Base-by-base conservation (phyloP, 2,797 vertebrate genomes). In the Myoxocephalus aenaeus region DNA sequence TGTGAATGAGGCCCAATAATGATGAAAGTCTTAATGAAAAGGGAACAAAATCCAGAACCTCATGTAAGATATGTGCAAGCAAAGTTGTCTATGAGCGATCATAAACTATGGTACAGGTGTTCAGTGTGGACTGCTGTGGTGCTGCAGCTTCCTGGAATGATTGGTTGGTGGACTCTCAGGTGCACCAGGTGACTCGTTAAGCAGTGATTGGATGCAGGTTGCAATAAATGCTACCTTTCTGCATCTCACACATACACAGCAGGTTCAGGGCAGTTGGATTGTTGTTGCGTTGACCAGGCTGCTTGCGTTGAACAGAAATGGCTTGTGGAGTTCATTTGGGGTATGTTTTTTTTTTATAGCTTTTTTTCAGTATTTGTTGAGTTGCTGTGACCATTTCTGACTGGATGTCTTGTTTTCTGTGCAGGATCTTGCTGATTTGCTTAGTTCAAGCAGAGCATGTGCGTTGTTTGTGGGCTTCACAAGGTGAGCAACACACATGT, bases 251-350 rank as follows among this genome's bases (percentile, higher is more conserved):
- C 32, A 27, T 1, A 20, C 17, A 72, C 67, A 81, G 54, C 29
- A 29, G 74, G 25, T 38, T 65, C 42, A 15, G 51, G 25, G 44
- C 3, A 15, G 63, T 29, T 15, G 17, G 34, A 59, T 29, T 44
- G 1, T 66, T 77, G 68, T 15, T 71, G 61, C 13, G 15, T 53
- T 65, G 57, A 79, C 34, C 4, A 18, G 42, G 64, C n/a, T 62
- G 62, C 9, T 56, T 6, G 44, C 8, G 14, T 51, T 51, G 7
- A 32, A 5, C 14, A 80, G 80, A 74, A 20, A 92, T 93, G 89
- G 76, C 81, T 90, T 79, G 80, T 92, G 90, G 91, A 79, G 73
- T 88, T 90, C 7, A 82, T 93, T 87, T 90, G 89, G 84, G 88
- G 92, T 92, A n/a, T 29, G 82, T 14, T 18, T 36, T 32, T 32